phyloP scores from a whole-genome alignment of 2,113 vertebrate genomes.

The Pelmatolapia mariae region DNA sequence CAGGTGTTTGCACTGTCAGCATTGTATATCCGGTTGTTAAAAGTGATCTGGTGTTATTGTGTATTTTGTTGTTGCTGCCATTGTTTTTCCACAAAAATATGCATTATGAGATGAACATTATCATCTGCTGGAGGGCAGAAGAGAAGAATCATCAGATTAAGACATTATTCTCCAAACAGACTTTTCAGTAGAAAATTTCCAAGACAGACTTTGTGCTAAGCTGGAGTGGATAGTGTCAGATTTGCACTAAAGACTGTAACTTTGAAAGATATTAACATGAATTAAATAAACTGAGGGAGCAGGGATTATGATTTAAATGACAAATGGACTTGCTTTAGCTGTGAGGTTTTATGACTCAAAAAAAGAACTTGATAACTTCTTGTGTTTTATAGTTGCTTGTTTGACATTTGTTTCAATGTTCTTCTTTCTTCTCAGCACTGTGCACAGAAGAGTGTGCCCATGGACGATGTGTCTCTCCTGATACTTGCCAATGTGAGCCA shows the following conservation, averaged over 20 bases:
- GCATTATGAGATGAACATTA: not conserved
- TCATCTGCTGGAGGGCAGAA: not conserved
- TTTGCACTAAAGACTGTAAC: not conserved
- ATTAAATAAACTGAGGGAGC: not conserved
- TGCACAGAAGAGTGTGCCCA: constrained; percentile 89
- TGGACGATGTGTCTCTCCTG: constrained; percentile 86
- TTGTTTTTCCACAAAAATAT: not conserved
- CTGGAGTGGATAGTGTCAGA: not conserved
- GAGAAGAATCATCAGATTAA: not conserved
- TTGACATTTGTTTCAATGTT: not conserved
- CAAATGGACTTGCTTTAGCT: not conserved
- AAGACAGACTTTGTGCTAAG: not conserved
- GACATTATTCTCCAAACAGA: not conserved
- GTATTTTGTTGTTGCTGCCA: not conserved
- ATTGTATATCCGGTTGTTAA: not conserved
- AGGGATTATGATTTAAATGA: not conserved
- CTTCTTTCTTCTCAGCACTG: constrained; percentile 67
- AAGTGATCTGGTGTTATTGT: not conserved
- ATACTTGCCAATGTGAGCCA: constrained; percentile 90
- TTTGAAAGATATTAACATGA: not conserved
- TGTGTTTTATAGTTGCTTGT: not conserved
- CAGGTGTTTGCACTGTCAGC: not conserved
- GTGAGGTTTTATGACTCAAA: not conserved
- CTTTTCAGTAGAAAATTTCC: not conserved
- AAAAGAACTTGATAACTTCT: not conserved